These are phyloP conservation scores for Trachops cirrhosus DNA, from an alignment of 2,797 vertebrate species.

Conservation along the genomic window DNA sequence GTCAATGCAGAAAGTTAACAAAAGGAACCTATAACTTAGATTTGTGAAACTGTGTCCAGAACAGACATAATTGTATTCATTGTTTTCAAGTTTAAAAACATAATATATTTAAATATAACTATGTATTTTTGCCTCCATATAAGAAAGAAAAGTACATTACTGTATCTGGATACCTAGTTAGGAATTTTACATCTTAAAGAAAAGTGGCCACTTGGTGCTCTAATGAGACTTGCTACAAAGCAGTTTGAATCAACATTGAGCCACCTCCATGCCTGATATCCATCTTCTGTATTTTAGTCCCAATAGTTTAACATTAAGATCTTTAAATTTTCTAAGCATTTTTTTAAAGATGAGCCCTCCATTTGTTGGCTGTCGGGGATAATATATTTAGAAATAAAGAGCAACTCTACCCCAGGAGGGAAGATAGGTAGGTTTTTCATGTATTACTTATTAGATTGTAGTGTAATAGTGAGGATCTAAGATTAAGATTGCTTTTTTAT, in stretches of 20 bases:
- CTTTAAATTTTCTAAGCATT: not conserved
- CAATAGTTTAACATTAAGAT: not conserved
- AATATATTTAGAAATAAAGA: not conserved
- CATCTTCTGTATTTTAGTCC: not conserved
- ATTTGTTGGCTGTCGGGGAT: not conserved
- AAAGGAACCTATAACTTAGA: not conserved
- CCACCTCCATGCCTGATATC: not conserved
- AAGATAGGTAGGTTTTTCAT: not conserved
- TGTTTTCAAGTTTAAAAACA: not conserved
- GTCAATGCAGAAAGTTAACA: not conserved
- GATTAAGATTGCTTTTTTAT: slow-evolving; percentile 33
- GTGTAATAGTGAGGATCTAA: not conserved
- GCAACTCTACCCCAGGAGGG: not conserved
- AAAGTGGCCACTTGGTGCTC: not conserved
- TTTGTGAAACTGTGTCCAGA: not conserved
- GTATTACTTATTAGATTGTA: not conserved
- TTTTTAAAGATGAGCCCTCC: not conserved
- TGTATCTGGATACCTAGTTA: not conserved
- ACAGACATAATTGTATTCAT: not conserved
- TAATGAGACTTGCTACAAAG: not conserved
- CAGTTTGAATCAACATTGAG: not conserved
- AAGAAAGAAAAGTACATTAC: not conserved
- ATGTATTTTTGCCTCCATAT: not conserved
- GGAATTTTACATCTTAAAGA: not conserved
- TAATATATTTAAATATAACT: not conserved